Evolutionary conservation across 1,140 invertebrate genomes (phyloP).

Genomic region (Drosophila miranda): DNA sequence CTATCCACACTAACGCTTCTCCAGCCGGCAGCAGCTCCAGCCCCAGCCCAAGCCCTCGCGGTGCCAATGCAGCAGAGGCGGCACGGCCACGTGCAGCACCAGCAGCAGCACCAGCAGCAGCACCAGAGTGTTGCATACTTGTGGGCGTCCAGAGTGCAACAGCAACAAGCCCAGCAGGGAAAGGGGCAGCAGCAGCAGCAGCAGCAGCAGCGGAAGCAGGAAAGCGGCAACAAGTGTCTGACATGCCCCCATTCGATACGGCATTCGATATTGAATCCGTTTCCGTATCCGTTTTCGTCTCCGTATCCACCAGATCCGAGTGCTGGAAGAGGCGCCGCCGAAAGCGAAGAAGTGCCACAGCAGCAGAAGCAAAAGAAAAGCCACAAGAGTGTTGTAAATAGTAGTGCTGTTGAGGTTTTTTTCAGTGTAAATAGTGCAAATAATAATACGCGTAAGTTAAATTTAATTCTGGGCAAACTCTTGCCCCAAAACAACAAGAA

Average conservation of each 20-base stretch:
- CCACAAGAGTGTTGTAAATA: conserved; percentile 53
- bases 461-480: conserved; percentile 71
- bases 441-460: conserved; percentile 68
- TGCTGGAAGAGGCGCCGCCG: conserved; percentile 56
- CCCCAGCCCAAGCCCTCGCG: conserved; percentile 77
- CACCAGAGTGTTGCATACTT: conserved; percentile 47
- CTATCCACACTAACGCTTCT: conserved; percentile 26
- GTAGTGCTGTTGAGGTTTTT: conserved; percentile 46
- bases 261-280: conserved; percentile 29
- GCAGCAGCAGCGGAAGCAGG: conserved; percentile 4
- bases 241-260: conserved; percentile 45
- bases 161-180: background rate
- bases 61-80: conserved; percentile 66
- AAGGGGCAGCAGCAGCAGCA: conserved; percentile 10
- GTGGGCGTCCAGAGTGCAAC: conserved; percentile 43
- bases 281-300: conserved; percentile 12
- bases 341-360: conserved; percentile 21
- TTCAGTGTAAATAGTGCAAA: conserved; percentile 80
- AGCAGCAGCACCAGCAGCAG: conserved; percentile 10
- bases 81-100: conserved; percentile 33
- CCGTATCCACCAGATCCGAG: conserved; percentile 20
- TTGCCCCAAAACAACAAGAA: background rate
- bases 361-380: too few species aligned
- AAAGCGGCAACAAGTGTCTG: conserved; percentile 34
- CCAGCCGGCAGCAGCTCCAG: conserved; percentile 24